These are phyloP conservation scores for Parus major DNA, from an alignment of 2,113 vertebrate genomes.

Conservation along the genomic window DNA sequence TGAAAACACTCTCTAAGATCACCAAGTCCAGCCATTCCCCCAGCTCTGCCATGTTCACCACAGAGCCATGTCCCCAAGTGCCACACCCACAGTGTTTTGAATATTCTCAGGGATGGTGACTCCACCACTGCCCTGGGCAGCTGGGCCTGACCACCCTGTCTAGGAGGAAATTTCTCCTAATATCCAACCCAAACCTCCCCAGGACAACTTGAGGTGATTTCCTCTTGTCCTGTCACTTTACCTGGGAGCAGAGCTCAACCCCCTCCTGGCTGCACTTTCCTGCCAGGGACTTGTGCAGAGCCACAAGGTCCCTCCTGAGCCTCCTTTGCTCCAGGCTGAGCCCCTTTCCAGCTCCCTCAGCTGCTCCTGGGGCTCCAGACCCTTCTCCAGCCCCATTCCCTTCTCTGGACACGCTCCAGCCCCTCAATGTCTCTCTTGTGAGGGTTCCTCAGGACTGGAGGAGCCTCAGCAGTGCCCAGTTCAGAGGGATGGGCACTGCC, in stretches of 20 bases:
- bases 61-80: background rate
- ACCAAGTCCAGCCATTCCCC: background rate
- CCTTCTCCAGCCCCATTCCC: background rate
- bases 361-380: background rate
- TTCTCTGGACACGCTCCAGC: background rate
- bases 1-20: background rate
- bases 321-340: background rate
- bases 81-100: background rate
- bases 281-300: background rate
- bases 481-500: background rate
- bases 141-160: background rate
- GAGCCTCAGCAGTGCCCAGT: background rate
- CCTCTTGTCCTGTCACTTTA: background rate
- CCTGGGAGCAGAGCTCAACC: background rate
- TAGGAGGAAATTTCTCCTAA: background rate
- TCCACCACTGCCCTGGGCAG: background rate
- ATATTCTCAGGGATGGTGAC: background rate
- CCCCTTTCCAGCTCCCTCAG: too few relatives aligned
- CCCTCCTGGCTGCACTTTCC: accelerated
- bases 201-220: background rate
- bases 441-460: background rate
- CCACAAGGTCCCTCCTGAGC: background rate
- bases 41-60: background rate
- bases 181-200: background rate
- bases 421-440: background rate